Percentiles rank a stretch among this genome's conserved stretches.
These are phyloP conservation scores for Oikopleura dioica DNA, from an alignment of 23 tunicate species.

Conservation along the genomic window DNA sequence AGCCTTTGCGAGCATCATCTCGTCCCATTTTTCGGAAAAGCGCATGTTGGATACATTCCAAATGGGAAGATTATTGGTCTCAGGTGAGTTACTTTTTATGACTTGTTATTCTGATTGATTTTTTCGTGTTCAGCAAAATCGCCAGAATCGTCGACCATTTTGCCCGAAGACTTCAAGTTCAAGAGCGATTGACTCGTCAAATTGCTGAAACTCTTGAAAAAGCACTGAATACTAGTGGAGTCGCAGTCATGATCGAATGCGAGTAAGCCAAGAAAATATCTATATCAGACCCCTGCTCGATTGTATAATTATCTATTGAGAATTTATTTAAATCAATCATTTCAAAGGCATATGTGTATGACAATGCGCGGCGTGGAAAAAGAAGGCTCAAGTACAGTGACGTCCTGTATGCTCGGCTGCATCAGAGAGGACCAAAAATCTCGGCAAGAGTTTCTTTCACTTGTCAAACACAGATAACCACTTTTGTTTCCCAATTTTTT, in stretches of 20 bases:
- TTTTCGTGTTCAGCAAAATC: no score
- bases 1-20: conserved; percentile 92
- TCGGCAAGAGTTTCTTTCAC: no score
- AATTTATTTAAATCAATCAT: no score
- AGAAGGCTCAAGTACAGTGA: no score
- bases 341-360: no score
- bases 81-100: no score
- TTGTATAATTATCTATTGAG: neutral
- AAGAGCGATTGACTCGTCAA: conserved; percentile 79
- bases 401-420: no score
- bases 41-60: conserved; percentile 4
- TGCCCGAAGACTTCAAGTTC: conserved; percentile 85
- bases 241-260: conserved; percentile 80
- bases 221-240: conserved; percentile 57
- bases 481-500: no score
- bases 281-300: neutral
- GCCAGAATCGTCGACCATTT: conserved; percentile 77
- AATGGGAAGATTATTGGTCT: conserved; percentile 7
- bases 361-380: no score
- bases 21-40: conserved; percentile 83
- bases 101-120: no score
- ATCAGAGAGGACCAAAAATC: no score
- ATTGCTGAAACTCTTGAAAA: conserved; percentile 56
- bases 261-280: conserved; percentile 57
- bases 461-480: no score